Evolutionary conservation across 2,888 invertebrate species (phyloP), one percentile per base, ranked within the genome.

Genomic region (Cryptus armator): DNA sequence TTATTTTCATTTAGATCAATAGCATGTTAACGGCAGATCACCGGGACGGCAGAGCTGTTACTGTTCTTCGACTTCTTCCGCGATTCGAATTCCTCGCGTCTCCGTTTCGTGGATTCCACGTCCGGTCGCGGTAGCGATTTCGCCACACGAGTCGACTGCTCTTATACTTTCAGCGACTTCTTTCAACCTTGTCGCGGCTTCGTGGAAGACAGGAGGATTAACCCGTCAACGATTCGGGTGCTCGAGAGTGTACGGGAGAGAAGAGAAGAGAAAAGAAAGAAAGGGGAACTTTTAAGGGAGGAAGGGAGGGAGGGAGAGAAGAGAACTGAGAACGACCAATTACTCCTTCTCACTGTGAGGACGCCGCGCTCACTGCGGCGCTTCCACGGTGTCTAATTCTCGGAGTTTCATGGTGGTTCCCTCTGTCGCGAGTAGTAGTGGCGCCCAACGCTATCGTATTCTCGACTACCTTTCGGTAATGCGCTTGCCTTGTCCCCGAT

Each of bases 401-500:
- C 80, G 88, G 91, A 90, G 88, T 79, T 81, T 87, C 83, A 85
- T 74, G 86, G 84, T 86, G 86, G 86, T 56, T 84, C 77, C 81
- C 77, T 37, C 67, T 77, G 48, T 74, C 68, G 81, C 70, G 59
- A 62, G 68, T 71, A 81, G 78, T 86, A 81, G 78, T 86, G 83
- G 86, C 85, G 86, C 83, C 86, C 81, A 77, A 56, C 74, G 84
- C 75, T 85, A 81, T 85, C 80, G 89, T 88, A 84, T 78, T 88
- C 75, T 86, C 89, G 87, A 90, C 91, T 91, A 91, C 84, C 83
- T 88, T 76, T 85, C 89, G 88, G 92, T 92, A 92, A 93, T 93
- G 92, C 90, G 91, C 91, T 91, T 92, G 91, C 91, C 92, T 92
- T 92, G 92, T 92, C 91, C 89, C 88, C 90, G 92, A 93, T 93